These are phyloP conservation scores for Cantharis rufa DNA, from an alignment of 2,888 invertebrate species.

Conservation along the genomic window DNA sequence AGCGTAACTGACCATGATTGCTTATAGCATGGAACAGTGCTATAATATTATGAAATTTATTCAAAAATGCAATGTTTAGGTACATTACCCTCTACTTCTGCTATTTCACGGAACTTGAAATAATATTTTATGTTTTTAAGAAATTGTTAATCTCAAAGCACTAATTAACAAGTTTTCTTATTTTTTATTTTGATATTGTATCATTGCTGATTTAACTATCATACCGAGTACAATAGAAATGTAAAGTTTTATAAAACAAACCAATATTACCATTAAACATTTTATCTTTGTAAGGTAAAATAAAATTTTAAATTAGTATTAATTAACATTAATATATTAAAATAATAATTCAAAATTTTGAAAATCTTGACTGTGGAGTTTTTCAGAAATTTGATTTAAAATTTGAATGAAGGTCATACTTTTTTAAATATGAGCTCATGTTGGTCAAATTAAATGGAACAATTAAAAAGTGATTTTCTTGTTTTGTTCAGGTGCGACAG, in stretches of 20 bases:
- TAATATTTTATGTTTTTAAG: not conserved
- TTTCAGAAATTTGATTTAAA: too few species aligned
- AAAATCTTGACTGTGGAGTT: too few species aligned
- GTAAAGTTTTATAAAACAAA: not conserved
- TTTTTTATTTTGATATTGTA: not conserved
- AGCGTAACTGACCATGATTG: too few species aligned
- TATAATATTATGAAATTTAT: not conserved
- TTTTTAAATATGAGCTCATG: not conserved
- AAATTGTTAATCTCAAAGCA: not conserved
- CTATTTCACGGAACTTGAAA: not conserved
- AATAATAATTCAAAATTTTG: too few species aligned
- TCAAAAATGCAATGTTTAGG: not conserved
- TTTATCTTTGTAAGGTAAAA: not conserved
- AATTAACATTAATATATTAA: not conserved
- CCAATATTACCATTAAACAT: not conserved
- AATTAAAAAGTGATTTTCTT: conserved; percentile 1
- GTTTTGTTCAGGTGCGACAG: conserved; percentile 58
- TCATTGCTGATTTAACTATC: not conserved
- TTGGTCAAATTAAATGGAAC: not conserved
- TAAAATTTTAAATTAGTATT: not conserved
- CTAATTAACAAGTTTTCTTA: not conserved
- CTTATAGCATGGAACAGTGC: not conserved
- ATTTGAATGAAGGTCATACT: not conserved
- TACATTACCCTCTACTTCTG: not conserved
- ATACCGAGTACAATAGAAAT: not conserved